phyloP scores from a whole-genome alignment of 2,113 vertebrate genomes.

The Tricholaema leucomelas region DNA sequence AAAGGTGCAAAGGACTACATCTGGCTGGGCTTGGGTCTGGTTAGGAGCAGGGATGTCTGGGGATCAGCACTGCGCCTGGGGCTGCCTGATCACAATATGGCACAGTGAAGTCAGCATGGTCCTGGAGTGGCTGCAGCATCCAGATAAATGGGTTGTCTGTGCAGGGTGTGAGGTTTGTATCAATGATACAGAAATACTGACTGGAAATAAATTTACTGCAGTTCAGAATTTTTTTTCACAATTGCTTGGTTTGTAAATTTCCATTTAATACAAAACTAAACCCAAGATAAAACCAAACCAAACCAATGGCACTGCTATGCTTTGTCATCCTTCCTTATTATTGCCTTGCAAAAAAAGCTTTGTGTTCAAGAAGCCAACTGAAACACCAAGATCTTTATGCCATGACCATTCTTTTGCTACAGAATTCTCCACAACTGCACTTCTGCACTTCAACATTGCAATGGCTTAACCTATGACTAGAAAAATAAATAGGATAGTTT shows the following conservation, averaged over 20 bases:
- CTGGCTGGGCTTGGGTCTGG: background rate
- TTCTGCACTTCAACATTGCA: background rate
- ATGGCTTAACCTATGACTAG: background rate
- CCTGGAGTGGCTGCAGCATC: background rate
- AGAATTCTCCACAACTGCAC: background rate
- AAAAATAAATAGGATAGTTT: background rate
- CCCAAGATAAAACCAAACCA: too few relatives aligned
- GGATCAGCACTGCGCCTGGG: fast-evolving
- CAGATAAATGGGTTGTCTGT: background rate
- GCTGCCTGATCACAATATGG: fast-evolving
- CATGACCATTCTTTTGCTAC: background rate
- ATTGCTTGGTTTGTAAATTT: background rate
- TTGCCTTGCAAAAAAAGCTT: background rate
- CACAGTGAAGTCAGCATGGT: fast-evolving
- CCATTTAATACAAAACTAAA: background rate
- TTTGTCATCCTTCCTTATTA: background rate
- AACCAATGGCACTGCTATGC: background rate
- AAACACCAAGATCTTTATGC: background rate
- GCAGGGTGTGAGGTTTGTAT: background rate
- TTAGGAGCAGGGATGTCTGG: background rate
- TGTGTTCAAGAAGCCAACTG: background rate
- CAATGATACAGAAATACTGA: background rate
- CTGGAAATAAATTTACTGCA: background rate
- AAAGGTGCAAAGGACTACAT: fast-evolving
- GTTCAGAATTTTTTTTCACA: background rate